Evolutionary conservation across 1,140 invertebrate genomes (phyloP), one percentile per base, ranked within the genome.

Genomic region (Drosophila subpulchrella): DNA sequence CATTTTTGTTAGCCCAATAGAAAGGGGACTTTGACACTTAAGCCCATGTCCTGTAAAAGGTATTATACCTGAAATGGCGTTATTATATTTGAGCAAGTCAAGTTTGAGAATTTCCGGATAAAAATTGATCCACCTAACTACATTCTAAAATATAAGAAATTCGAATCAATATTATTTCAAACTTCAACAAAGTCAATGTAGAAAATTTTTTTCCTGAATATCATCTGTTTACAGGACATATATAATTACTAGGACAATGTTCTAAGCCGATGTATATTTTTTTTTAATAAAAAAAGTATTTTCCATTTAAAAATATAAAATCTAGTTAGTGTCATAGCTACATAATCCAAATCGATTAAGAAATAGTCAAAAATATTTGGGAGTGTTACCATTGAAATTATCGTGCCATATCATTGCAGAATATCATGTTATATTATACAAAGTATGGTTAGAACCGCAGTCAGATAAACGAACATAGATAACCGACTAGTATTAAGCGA

Each of bases 371-470:
- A 61, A 50, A 50, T 24, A 42, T 24, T 61, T 36, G 47, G 38
- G 53, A 38, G 68, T 71, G 53, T 72, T 72, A 72, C 44, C 55
- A 59, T 60, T 47, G 38, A 51, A 84, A 70, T 78, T 71, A 89
- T 90, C 85, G 84, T 89, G 84, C 84, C 84, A 89, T 89, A 89
- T 89, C 84, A 89, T 80, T 82, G 84, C 76, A 83, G 68, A 89
- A 88, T 88, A 89, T 88, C 79, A 83, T 88, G 61, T 82, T 75
- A 82, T 51, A 80, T 27, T 70, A 82, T 78, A 75, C 65, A 76
- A 48, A 76, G 48, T 50, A 77, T 70, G 70, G 73, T 57, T 54
- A 59, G 42, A 54, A 15, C 12, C 41, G 27, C 50, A 74, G 57
- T 42, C 58, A 74, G 30, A 61, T 71, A 58, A 38, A 55, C 30